Evolutionary conservation across 2,113 vertebrate species (phyloP).

Genomic region (Lipophrys pholis): DNA sequence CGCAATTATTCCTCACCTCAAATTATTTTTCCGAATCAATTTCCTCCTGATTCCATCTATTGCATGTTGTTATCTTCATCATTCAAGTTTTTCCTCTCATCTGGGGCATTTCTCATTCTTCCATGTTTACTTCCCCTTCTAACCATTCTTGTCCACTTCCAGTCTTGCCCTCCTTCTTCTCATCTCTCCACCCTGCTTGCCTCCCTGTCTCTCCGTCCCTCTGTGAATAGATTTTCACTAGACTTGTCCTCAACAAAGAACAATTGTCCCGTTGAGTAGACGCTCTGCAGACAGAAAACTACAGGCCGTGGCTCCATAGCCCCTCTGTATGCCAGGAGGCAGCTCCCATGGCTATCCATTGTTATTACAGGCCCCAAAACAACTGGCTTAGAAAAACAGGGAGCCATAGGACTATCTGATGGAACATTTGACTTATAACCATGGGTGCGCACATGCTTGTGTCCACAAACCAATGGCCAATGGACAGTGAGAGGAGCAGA

Average conservation of each 20-base stretch:
- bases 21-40: too few relatives aligned
- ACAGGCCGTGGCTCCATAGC: conserved; percentile 36
- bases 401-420: conserved; percentile 42
- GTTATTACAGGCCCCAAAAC: conserved; percentile 69
- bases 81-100: neutral
- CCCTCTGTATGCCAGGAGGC: conserved; percentile 41
- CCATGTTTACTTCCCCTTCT: neutral
- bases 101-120: neutral
- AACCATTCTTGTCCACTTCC: conserved; percentile 10
- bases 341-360: conserved; percentile 52
- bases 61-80: neutral
- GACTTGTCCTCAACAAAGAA: conserved; percentile 69
- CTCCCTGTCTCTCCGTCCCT: conserved; percentile 35
- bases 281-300: conserved; percentile 54
- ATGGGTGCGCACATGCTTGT: conserved; percentile 38
- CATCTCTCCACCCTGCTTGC: conserved; percentile 5
- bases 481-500: conserved; percentile 4
- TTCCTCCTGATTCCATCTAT: neutral
- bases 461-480: conserved; percentile 18
- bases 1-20: too few relatives aligned
- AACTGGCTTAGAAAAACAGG: conserved; percentile 64
- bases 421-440: conserved; percentile 67
- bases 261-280: conserved; percentile 50
- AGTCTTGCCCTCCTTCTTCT: conserved; percentile 6
- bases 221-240: conserved; percentile 71